Evolutionary conservation across 2,888 invertebrate genomes (phyloP).

Genomic region (Eucriotettix oculatus): DNA sequence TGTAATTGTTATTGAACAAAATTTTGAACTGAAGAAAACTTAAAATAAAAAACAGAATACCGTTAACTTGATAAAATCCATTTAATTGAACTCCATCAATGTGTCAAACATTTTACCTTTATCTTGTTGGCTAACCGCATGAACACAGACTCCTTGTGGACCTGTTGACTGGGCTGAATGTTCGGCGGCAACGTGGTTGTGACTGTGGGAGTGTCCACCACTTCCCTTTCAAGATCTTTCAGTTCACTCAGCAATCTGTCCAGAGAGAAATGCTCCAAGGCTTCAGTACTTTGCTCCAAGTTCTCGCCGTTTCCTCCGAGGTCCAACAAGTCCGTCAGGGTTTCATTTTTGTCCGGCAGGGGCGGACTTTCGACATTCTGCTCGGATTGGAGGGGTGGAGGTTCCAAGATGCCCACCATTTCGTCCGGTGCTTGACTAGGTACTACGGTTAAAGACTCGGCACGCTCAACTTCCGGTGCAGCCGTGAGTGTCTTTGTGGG

Average conservation of each 20-base stretch:
- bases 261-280: constrained; percentile 21
- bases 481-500: constrained; percentile 25
- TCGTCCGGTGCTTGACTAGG: not conserved
- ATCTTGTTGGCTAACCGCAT: constrained; percentile 88
- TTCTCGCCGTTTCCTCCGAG: constrained; percentile 13
- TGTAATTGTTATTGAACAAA: too few relatives aligned
- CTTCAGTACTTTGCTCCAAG: constrained; percentile 4
- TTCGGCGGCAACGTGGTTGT: constrained; percentile 16
- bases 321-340: not conserved
- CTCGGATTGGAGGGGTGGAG: not conserved
- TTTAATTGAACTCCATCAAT: not conserved
- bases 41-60: too few relatives aligned
- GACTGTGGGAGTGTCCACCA: constrained; percentile 20
- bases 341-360: constrained; percentile 15
- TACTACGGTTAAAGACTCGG: constrained; percentile 6
- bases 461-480: not conserved
- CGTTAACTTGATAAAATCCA: too few relatives aligned
- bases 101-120: constrained; percentile 39
- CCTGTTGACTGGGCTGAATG: constrained; percentile 13
- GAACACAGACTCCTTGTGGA: constrained; percentile 88
- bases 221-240: constrained; percentile 23
- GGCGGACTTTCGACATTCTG: not conserved
- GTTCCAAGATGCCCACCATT: not conserved
- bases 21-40: too few relatives aligned
- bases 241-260: constrained; percentile 25